Conservation (phyloP, 2,113 vertebrate species). For the Columba livia region DNA sequence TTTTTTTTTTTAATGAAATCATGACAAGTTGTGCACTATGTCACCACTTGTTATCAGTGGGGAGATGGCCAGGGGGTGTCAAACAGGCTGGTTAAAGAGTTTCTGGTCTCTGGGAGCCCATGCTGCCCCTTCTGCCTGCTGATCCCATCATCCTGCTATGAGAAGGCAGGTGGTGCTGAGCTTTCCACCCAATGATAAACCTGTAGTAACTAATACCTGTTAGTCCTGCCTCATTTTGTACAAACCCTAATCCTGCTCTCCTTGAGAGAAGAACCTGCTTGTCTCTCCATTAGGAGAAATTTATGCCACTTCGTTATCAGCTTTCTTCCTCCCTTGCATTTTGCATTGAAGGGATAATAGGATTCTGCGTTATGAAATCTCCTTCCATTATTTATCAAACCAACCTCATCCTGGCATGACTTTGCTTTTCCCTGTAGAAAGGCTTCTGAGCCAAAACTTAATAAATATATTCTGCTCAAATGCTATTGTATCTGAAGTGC, state of each 20-base stretch:
- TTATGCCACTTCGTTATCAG: not conserved
- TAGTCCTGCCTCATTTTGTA: not conserved
- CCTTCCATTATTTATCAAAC: conserved; percentile 25
- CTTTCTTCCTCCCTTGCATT: not conserved
- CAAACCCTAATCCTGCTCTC: not conserved
- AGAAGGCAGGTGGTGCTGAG: not conserved
- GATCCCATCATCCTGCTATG: too few relatives aligned
- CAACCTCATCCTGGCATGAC: conserved; percentile 13
- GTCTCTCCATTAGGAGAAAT: not conserved
- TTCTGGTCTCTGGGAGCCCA: not conserved
- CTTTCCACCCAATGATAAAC: not conserved
- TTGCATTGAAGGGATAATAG: not conserved
- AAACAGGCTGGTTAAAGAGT: not conserved
- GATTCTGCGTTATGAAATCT: not conserved
- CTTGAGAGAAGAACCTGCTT: not conserved
- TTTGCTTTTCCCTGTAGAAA: not conserved
- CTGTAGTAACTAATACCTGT: not conserved
- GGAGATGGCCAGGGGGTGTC: not conserved
- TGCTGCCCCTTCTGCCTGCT: not conserved
- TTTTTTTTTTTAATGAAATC: not conserved
- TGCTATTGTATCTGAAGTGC: not conserved
- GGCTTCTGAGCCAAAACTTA: not conserved
- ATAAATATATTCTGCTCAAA: not conserved
- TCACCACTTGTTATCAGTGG: not conserved
- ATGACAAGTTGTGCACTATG: rapidly evolving